Conservation (phyloP, 2,113 vertebrate genomes). For the Rafetus swinhoei region DNA sequence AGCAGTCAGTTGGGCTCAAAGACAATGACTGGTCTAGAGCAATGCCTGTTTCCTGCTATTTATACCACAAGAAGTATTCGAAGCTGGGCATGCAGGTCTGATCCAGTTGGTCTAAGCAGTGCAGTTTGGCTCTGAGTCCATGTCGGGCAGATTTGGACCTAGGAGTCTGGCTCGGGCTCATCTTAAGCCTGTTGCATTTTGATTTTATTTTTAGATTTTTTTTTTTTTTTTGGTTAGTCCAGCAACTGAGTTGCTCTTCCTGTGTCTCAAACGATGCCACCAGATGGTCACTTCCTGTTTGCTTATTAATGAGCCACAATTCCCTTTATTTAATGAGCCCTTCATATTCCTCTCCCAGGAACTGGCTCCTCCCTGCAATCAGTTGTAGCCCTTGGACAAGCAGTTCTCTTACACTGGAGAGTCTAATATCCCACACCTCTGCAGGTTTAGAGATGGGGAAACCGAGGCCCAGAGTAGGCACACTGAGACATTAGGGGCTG, state of each 20-base stretch:
- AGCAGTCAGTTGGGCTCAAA: too few relatives aligned
- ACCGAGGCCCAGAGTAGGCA: background rate
- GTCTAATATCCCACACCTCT: background rate
- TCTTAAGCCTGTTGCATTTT: background rate
- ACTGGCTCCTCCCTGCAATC: background rate
- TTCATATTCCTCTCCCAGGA: background rate
- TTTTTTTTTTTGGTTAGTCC: background rate
- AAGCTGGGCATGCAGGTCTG: background rate
- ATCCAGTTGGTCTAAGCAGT: background rate
- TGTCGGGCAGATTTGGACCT: background rate
- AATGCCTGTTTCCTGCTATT: background rate
- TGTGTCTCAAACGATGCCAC: background rate
- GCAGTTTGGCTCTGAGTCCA: background rate
- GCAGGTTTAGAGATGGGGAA: background rate
- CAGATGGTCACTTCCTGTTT: background rate
- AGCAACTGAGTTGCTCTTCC: background rate
- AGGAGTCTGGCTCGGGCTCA: background rate
- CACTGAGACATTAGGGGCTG: background rate
- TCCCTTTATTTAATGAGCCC: background rate
- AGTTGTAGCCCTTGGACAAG: background rate
- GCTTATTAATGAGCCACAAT: background rate
- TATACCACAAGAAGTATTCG: background rate
- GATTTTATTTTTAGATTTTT: background rate
- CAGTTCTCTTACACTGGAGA: background rate
- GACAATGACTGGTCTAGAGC: background rate